These are phyloP conservation scores for Melanostoma mellinum DNA, from an alignment of 2,888 invertebrate species.

Conservation along the genomic window DNA sequence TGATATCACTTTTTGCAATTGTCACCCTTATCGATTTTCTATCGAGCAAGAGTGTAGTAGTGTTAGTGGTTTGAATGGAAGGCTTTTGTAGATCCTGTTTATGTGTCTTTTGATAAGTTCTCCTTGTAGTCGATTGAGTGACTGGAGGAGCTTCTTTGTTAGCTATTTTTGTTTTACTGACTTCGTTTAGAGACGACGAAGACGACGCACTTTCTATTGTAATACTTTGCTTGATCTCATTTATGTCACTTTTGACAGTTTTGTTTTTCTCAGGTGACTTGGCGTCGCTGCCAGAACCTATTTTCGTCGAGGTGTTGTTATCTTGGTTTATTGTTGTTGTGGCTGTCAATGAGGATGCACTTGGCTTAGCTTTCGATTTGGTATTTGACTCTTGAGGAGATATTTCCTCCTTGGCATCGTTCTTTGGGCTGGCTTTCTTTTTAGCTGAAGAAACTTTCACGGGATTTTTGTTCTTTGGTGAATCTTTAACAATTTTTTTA, in stretches of 20 bases:
- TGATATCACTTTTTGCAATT: slow-evolving; percentile 39
- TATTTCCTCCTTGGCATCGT: slow-evolving; percentile 65
- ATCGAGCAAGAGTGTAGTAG: slow-evolving; percentile 68
- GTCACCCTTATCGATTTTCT: slow-evolving; percentile 63
- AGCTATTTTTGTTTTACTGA: slow-evolving; percentile 62
- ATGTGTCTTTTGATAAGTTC: slow-evolving; percentile 45
- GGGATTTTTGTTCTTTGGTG: slow-evolving; percentile 52
- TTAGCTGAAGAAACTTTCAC: slow-evolving; percentile 65
- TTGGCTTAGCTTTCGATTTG: slow-evolving; percentile 56
- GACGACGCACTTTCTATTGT: slow-evolving; percentile 21
- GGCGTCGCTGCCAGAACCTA: slow-evolving; percentile 80
- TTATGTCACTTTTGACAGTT: slow-evolving; percentile 53
- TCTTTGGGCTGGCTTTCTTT: slow-evolving; percentile 67
- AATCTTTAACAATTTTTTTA: slow-evolving; percentile 51
- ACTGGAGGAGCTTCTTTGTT: slow-evolving; percentile 65
- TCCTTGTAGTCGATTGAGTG: slow-evolving; percentile 75
- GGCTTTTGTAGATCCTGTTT: slow-evolving; percentile 70
- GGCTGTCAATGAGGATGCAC: slow-evolving; percentile 50
- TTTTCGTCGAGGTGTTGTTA: slow-evolving; percentile 78
- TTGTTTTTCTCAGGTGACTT: slow-evolving; percentile 80
- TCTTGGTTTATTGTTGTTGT: slow-evolving; percentile 67
- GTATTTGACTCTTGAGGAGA: slow-evolving; percentile 77
- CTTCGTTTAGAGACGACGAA: slow-evolving; percentile 35
- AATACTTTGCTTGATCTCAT: slow-evolving; percentile 46
- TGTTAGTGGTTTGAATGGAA: slow-evolving; percentile 40